phyloP scores from a whole-genome alignment of 2,113 vertebrate genomes.

The Glaucomys volans region DNA sequence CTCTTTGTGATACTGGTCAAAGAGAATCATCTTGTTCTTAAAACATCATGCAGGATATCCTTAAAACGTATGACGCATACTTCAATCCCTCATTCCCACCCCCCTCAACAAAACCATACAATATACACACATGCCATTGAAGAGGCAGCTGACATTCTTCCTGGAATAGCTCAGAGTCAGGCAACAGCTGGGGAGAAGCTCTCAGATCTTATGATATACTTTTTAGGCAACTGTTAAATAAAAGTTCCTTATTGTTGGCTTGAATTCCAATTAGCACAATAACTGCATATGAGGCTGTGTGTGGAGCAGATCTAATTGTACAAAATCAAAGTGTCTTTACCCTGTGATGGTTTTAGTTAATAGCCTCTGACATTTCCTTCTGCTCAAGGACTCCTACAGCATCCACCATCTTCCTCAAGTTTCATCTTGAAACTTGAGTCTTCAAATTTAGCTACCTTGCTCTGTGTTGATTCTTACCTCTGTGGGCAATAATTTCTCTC shows the following conservation, averaged over 20 bases:
- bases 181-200: background rate
- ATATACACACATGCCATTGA: background rate
- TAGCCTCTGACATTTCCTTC: background rate
- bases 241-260: background rate
- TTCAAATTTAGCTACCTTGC: background rate
- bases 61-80: background rate
- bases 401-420: background rate
- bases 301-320: background rate
- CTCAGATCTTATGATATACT: background rate
- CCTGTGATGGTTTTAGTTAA: background rate
- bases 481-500: constrained; percentile 12
- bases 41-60: background rate
- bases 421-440: background rate
- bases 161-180: background rate
- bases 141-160: background rate
- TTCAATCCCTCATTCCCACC: too few relatives aligned
- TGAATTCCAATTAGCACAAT: constrained; percentile 6
- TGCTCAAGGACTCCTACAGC: background rate
- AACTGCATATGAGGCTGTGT: background rate
- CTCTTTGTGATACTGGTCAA: constrained; percentile 5
- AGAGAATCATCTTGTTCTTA: constrained; percentile 33
- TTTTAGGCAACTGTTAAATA: background rate
- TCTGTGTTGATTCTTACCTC: background rate
- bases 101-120: too few relatives aligned
- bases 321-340: constrained; percentile 12